Conservation (phyloP, 2,797 vertebrate species). For the Loris lydekkerianus region DNA sequence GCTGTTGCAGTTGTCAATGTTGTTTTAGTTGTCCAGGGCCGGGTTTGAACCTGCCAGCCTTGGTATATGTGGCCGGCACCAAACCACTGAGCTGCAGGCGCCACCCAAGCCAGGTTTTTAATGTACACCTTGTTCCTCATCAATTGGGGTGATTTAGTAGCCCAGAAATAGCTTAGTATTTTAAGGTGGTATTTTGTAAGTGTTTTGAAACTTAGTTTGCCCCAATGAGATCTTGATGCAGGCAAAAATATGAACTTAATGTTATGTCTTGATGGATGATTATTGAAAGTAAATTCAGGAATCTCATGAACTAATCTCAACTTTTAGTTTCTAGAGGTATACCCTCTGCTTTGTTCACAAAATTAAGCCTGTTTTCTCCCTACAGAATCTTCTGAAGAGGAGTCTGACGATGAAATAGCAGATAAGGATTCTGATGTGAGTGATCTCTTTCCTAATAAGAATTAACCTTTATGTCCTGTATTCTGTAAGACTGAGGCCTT, state of each 20-base stretch:
- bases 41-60: no score
- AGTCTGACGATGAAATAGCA: constrained; percentile 94
- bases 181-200: constrained; percentile 35
- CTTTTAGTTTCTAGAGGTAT: not conserved
- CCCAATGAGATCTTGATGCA: not conserved
- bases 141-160: not conserved
- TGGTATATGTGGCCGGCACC: no score
- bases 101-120: not conserved
- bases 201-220: constrained; percentile 3
- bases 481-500: not conserved
- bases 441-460: constrained; percentile 60
- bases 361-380: constrained; percentile 61
- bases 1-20: no score
- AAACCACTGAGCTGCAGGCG: no score
- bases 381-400: constrained; percentile 96
- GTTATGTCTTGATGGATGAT: not conserved
- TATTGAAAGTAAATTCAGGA: not conserved
- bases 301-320: not conserved
- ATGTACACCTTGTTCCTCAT: not conserved
- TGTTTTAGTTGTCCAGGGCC: no score
- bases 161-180: constrained; percentile 19
- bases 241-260: not conserved
- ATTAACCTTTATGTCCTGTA: not conserved
- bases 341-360: constrained; percentile 33
- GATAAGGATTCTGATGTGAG: constrained; percentile 96